A percentile compares a stretch with the other conserved stretches of the same genome.
Conservation (phyloP, 1,140 invertebrate species). For the Asbolus verrucosus region DNA sequence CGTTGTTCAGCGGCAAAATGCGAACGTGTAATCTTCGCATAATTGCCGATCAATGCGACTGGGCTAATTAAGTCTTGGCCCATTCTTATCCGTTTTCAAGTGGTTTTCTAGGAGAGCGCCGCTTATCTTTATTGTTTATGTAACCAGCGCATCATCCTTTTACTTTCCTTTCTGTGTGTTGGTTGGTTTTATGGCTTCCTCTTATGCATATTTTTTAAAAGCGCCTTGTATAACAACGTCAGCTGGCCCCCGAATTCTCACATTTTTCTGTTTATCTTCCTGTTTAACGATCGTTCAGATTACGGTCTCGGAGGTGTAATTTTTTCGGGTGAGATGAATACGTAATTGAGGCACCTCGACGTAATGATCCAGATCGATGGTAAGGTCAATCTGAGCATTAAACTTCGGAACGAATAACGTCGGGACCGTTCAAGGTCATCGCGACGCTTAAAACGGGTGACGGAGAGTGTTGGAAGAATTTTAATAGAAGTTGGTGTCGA, state of each 20-base stretch:
- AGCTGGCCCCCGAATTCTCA: not conserved
- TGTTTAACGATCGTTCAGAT: not conserved
- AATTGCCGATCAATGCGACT: constrained; percentile 18
- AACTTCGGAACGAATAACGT: constrained; percentile 17
- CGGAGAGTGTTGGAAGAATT: constrained; percentile 3
- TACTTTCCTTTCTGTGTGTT: constrained; percentile 27
- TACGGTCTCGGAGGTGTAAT: not conserved
- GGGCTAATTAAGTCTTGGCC: constrained; percentile 14
- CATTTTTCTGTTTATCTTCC: constrained; percentile 1
- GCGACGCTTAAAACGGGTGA: constrained; percentile 23
- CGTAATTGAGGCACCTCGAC: too few relatives aligned
- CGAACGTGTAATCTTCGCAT: constrained; percentile 19
- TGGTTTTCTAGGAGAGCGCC: constrained; percentile 23
- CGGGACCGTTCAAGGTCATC: constrained; percentile 12
- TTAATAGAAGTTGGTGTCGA: constrained; percentile 25
- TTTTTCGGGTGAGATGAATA: not conserved
- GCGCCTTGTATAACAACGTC: not conserved
- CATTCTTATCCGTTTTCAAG: constrained; percentile 19
- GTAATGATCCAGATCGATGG: constrained; percentile 14
- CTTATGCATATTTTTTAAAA: constrained; percentile 30
- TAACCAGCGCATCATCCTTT: constrained; percentile 27
- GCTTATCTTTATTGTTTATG: constrained; percentile 38
- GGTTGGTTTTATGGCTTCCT: constrained; percentile 37
- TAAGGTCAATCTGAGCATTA: constrained; percentile 11
- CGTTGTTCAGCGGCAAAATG: constrained; percentile 4